These are phyloP conservation scores for Psephotus haematonotus DNA, from an alignment of 2,113 vertebrate genomes.

Conservation along the genomic window DNA sequence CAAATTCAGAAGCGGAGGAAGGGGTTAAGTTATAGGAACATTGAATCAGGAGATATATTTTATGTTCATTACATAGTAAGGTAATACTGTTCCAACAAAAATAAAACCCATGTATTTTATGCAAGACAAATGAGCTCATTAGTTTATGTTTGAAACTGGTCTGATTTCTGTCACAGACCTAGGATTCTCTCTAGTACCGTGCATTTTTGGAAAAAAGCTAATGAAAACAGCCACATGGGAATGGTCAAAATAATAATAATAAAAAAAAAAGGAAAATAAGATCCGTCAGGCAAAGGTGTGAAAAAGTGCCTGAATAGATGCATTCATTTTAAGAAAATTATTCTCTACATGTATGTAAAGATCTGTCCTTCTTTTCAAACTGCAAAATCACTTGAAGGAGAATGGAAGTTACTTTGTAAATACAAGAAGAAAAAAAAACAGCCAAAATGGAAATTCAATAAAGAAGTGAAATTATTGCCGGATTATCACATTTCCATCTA, in stretches of 20 bases:
- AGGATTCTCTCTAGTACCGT: constrained; percentile 11
- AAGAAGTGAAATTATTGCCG: background rate
- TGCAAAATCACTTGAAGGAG: background rate
- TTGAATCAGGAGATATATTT: background rate
- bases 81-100: constrained; percentile 43
- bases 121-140: constrained; percentile 54
- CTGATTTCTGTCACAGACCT: constrained; percentile 19
- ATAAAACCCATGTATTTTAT: constrained; percentile 27
- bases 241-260: background rate
- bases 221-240: background rate
- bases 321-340: constrained; percentile 20
- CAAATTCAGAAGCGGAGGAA: constrained; percentile 1
- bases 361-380: background rate
- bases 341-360: background rate
- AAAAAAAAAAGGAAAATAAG: background rate
- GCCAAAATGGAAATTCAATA: background rate
- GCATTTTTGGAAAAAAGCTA: background rate
- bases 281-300: background rate
- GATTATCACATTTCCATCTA: background rate
- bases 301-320: constrained; percentile 1
- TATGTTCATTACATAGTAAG: background rate
- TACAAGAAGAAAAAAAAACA: background rate
- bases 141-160: constrained; percentile 36
- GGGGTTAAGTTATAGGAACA: constrained; percentile 7
- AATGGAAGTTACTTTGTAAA: background rate